Evolutionary conservation across 2,113 vertebrate genomes (phyloP), one percentile per base, ranked within the genome.

Genomic region (Bettongia penicillata): DNA sequence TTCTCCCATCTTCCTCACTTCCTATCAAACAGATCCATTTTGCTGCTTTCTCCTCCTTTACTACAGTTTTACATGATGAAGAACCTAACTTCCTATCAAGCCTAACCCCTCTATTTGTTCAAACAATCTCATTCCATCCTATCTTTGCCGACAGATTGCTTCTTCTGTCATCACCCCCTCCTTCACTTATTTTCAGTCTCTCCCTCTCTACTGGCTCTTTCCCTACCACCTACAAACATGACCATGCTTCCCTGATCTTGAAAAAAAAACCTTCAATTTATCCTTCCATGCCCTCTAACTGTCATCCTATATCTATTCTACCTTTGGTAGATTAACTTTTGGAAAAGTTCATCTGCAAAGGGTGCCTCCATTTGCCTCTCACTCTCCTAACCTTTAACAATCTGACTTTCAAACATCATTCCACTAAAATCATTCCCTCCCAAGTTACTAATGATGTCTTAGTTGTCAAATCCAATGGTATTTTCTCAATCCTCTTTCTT

Each of bases 61-160:
- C 23, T 93, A 94, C 84, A 22, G 47, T 91, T 94, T 55, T 26
- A 48, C 91, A 84, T 68, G 48, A 68, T 91, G 91, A 48, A 90
- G 89, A 53, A 5, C 11, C 28, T 92, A 93, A 51, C 95, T 93
- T 93, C 91, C 91, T 43, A n/a, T 23, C 31, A 55, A 77, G 92
- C 4, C 37, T n/a, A 94, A 12, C 28, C 50, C 89, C 28, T 91
- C 52, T 19, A 28, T 89, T 91, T 31, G 89, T 93, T 89, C 24
- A 91, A 68, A 31, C 23, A 93, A 51, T 84, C 91, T 91, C 49
- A 94, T 57, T 92, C 84, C 57, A 49, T 53, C 93, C 25, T n/a
- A 10, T 93, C n/a, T 91, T 26, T 31, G 95, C 77, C 47, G 25
- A 84, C 5, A 9, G 2, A 22, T 28, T 8, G 51, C 48, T 90